phyloP scores from a whole-genome alignment of 2,797 vertebrate genomes.

The Pteronotus mesoamericanus region DNA sequence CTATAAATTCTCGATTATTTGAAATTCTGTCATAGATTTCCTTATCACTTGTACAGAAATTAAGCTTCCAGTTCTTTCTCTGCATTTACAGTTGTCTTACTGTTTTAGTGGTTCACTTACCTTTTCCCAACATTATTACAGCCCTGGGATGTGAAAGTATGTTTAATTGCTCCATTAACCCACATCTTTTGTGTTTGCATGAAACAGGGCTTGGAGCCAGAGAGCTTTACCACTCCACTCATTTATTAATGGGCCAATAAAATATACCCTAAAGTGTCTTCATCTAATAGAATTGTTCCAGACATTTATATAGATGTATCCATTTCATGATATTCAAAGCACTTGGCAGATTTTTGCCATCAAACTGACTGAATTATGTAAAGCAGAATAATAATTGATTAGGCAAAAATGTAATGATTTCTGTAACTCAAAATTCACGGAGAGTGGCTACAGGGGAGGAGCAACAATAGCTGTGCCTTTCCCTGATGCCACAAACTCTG shows the following conservation, averaged over 20 bases:
- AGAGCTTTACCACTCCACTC: slow-evolving; percentile 5
- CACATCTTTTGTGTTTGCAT: slow-evolving; percentile 46
- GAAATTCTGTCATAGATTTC: not conserved
- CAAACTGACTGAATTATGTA: not conserved
- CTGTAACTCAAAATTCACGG: not conserved
- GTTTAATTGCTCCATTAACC: slow-evolving; percentile 63
- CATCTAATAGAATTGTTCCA: not conserved
- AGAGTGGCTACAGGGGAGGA: not conserved
- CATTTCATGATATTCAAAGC: slow-evolving; percentile 3
- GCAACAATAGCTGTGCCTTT: not conserved
- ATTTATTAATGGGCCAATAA: slow-evolving; percentile 53
- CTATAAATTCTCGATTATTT: not conserved
- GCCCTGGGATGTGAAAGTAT: slow-evolving; percentile 2
- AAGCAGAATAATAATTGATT: not conserved
- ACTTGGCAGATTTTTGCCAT: slow-evolving; percentile 3
- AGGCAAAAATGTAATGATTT: not conserved
- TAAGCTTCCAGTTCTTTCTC: not conserved
- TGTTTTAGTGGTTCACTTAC: not conserved
- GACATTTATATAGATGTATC: not conserved
- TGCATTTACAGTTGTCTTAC: not conserved
- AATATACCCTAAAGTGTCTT: slow-evolving; percentile 5
- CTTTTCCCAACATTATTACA: not conserved
- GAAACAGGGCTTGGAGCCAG: slow-evolving; percentile 53
- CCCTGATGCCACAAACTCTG: not conserved
- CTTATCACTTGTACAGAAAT: not conserved